Percentiles rank a stretch among this genome's conserved stretches.
These are phyloP conservation scores for Melipona quadrifasciata DNA, from an alignment of 1,140 invertebrate genomes.

Conservation along the genomic window DNA sequence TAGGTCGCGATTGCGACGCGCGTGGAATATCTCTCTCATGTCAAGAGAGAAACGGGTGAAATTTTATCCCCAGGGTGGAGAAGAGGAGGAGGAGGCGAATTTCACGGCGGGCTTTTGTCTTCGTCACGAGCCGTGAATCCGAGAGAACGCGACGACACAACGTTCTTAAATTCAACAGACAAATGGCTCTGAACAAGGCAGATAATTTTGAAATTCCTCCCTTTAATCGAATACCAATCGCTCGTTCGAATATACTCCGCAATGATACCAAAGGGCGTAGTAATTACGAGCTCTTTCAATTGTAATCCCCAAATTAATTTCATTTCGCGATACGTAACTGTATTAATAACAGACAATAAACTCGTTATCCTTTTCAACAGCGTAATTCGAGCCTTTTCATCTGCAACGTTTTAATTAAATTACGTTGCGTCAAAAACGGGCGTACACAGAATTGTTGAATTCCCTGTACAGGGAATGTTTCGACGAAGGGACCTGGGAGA, in stretches of 20 bases:
- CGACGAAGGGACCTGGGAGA: no score
- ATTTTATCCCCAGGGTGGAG: conserved; percentile 13
- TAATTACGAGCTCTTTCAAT: not conserved
- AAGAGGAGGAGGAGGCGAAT: no score
- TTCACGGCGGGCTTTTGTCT: no score
- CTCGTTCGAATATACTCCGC: not conserved
- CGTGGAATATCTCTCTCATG: not conserved
- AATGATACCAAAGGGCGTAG: not conserved
- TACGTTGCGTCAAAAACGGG: not conserved
- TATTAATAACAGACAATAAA: not conserved
- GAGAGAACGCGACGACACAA: no score
- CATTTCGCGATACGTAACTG: not conserved
- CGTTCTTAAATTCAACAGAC: no score
- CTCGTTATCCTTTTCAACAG: not conserved
- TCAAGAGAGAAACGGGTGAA: conserved; percentile 1
- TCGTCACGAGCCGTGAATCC: no score
- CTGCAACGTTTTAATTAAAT: not conserved
- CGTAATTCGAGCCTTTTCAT: not conserved
- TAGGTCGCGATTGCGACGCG: conserved; percentile 9
- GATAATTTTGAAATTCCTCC: not conserved
- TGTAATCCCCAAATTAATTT: not conserved
- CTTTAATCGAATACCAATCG: not conserved
- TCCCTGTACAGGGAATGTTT: no score
- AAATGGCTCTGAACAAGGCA: not conserved
- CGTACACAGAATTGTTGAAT: not conserved